Conservation (phyloP, 2,797 vertebrate species). For the Enteromius afrohamiltoni region DNA sequence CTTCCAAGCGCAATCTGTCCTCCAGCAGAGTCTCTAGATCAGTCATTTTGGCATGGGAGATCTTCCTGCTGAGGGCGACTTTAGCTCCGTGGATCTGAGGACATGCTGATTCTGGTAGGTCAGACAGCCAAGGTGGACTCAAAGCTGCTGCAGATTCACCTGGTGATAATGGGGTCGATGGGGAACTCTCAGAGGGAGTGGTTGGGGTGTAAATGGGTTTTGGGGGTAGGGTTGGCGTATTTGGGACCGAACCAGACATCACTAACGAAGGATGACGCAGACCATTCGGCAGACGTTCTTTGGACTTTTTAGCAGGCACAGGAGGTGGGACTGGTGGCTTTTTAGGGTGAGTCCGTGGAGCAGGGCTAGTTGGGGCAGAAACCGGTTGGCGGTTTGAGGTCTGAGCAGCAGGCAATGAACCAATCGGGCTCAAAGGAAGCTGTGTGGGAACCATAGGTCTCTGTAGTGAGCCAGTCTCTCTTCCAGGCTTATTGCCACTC, state of each 20-base stretch:
- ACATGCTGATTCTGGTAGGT: slow-evolving; percentile 79
- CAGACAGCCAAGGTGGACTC: slow-evolving; percentile 86
- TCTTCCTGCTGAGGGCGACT: slow-evolving; percentile 76
- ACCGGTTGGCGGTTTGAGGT: slow-evolving; percentile 56
- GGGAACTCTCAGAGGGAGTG: slow-evolving; percentile 65
- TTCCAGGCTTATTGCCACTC: slow-evolving; percentile 49
- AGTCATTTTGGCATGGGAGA: slow-evolving; percentile 82
- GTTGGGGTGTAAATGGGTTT: slow-evolving; percentile 68
- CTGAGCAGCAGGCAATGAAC: slow-evolving; percentile 47
- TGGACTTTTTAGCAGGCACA: slow-evolving; percentile 94
- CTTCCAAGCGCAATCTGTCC: slow-evolving; percentile 86
- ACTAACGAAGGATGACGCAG: slow-evolving; percentile 77
- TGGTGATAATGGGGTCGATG: slow-evolving; percentile 54
- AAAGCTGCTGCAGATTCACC: slow-evolving; percentile 72
- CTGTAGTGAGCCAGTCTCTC: slow-evolving; percentile 60
- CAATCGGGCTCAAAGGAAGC: slow-evolving; percentile 64
- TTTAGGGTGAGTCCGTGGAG: slow-evolving; percentile 82
- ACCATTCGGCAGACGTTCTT: slow-evolving; percentile 90
- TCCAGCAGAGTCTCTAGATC: slow-evolving; percentile 88
- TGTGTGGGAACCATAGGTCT: slow-evolving; percentile 71
- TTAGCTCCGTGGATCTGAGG: slow-evolving; percentile 84
- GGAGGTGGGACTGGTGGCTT: slow-evolving; percentile 92
- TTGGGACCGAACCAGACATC: slow-evolving; percentile 72
- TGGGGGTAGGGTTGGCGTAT: slow-evolving; percentile 70
- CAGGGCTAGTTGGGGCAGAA: slow-evolving; percentile 68